Conservation (phyloP, 2,888 invertebrate species). For the Pyrocoelia pectoralis region DNA sequence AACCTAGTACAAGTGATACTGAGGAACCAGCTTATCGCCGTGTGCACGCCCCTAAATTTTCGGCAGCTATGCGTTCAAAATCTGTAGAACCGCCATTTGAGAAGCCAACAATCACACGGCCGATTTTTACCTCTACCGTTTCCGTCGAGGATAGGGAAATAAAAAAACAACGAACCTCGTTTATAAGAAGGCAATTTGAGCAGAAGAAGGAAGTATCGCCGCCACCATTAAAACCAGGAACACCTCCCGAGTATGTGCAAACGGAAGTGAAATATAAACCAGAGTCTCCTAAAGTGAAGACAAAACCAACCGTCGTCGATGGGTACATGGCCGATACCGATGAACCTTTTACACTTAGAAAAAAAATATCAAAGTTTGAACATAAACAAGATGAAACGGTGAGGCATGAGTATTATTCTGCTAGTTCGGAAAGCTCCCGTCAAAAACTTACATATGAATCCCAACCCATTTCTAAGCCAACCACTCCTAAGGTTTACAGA, state of each 20-base stretch:
- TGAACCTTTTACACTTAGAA: constrained; percentile 62
- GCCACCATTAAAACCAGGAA: constrained; percentile 57
- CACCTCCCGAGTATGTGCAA: constrained; percentile 57
- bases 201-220: constrained; percentile 48
- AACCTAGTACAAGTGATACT: constrained; percentile 70
- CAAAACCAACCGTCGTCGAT: constrained; percentile 61
- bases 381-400: constrained; percentile 49
- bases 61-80: constrained; percentile 61
- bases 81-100: constrained; percentile 68
- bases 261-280: constrained; percentile 53
- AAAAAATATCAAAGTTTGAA: constrained; percentile 50
- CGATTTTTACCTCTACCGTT: constrained; percentile 54
- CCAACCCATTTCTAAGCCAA: constrained; percentile 34
- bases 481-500: constrained; percentile 52
- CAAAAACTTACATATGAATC: constrained; percentile 42
- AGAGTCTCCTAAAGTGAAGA: constrained; percentile 64
- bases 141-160: constrained; percentile 50
- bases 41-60: constrained; percentile 62
- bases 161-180: constrained; percentile 43
- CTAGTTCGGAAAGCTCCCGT: constrained; percentile 48
- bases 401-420: constrained; percentile 50
- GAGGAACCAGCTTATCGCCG: constrained; percentile 68
- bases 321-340: constrained; percentile 78
- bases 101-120: constrained; percentile 60
- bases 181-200: neutral